Evolutionary conservation across 2,113 vertebrate species (phyloP).

Genomic region (Gobius niger): DNA sequence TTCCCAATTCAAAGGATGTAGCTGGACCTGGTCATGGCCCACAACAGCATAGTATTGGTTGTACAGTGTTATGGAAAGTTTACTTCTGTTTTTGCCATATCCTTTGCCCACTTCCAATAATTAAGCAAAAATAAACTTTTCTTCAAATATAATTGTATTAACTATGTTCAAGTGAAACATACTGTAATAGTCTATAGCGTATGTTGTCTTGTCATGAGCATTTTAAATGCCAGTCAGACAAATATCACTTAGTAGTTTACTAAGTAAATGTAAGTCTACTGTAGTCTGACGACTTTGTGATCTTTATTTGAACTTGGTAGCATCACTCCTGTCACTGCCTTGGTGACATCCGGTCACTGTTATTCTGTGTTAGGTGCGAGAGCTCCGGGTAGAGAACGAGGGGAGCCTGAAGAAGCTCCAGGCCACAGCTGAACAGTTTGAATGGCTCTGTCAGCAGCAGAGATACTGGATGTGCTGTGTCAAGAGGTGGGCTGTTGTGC

Average conservation of each 20-base stretch:
- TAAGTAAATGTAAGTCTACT: too few species aligned
- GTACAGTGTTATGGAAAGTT: too few species aligned
- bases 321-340: conserved; percentile 1
- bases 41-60: too few species aligned
- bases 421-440: conserved; percentile 72
- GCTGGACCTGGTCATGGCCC: too few species aligned
- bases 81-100: too few species aligned
- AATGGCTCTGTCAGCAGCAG: conserved; percentile 78
- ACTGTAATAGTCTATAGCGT: too few species aligned
- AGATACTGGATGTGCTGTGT: conserved; percentile 72
- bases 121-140: too few species aligned
- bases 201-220: too few species aligned
- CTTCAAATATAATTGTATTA: too few species aligned
- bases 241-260: neutral
- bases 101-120: too few species aligned
- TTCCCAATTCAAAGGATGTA: too few species aligned
- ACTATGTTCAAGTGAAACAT: too few species aligned
- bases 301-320: conserved; percentile 5
- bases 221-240: neutral
- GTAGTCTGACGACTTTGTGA: neutral
- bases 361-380: conserved; percentile 36
- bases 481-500: conserved; percentile 59
- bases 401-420: conserved; percentile 68
- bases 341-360: conserved; percentile 6
- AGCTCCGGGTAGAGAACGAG: conserved; percentile 63